phyloP scores from a whole-genome alignment of 2,797 vertebrate species.

The Argentina silus region DNA sequence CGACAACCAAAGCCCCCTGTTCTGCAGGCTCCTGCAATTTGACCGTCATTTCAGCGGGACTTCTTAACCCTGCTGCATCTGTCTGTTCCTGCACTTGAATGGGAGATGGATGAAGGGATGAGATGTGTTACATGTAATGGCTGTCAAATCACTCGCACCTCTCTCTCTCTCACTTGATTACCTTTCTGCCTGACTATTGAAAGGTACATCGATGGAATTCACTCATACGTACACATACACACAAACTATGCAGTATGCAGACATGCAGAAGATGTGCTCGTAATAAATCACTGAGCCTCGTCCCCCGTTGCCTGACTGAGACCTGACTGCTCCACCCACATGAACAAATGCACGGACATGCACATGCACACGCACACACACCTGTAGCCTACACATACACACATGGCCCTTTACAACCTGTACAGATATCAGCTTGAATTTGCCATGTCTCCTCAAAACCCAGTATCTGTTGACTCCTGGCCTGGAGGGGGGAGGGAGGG shows the following conservation, averaged over 20 bases:
- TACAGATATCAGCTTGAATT: not conserved
- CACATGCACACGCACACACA: not conserved
- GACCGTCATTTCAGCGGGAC: not conserved
- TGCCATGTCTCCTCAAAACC: not conserved
- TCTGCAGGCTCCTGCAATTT: not conserved
- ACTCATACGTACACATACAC: not conserved
- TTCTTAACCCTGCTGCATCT: not conserved
- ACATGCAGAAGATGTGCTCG: constrained; percentile 39
- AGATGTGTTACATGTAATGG: constrained; percentile 2
- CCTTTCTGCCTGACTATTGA: not conserved
- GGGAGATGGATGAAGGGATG: constrained; percentile 10
- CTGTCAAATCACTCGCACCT: not conserved
- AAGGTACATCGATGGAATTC: not conserved
- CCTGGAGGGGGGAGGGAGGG: no score
- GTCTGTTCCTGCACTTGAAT: not conserved
- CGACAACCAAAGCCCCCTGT: not conserved
- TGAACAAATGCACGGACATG: constrained; percentile 25
- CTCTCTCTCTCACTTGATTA: not conserved
- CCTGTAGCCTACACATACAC: not conserved
- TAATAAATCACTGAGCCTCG: constrained; percentile 50
- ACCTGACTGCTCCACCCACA: constrained; percentile 44
- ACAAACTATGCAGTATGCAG: no score
- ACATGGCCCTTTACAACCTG: not conserved
- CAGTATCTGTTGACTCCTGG: not conserved
- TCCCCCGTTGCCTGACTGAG: constrained; percentile 44